Conservation (phyloP, 2,113 vertebrate genomes). For the Pterophyllum scalare region DNA sequence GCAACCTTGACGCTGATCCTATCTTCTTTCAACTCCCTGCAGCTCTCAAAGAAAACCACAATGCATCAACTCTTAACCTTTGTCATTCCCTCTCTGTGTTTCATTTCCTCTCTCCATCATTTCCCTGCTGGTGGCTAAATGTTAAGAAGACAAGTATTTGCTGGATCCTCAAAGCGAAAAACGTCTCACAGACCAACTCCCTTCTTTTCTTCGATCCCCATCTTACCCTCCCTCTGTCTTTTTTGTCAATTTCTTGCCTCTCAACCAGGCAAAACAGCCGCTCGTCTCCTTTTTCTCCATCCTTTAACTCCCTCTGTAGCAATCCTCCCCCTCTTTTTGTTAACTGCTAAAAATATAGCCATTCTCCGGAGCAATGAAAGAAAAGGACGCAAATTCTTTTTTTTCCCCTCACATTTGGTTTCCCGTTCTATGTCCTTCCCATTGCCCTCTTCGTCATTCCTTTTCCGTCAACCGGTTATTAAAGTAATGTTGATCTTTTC, state of each 20-base stretch:
- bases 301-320: not conserved
- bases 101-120: conserved; percentile 22
- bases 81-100: conserved; percentile 11
- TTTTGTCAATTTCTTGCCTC: not conserved
- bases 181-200: conserved; percentile 20
- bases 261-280: not conserved
- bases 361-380: conserved; percentile 30
- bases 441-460: not conserved
- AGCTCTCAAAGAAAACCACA: conserved; percentile 26
- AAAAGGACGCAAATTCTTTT: conserved; percentile 27
- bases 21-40: conserved; percentile 13
- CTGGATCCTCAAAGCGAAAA: conserved; percentile 33
- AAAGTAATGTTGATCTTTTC: not conserved
- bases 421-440: not conserved
- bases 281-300: not conserved
- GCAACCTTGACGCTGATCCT: conserved; percentile 19
- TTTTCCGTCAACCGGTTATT: conserved; percentile 16
- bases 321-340: not conserved
- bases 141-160: conserved; percentile 35
- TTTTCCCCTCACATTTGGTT: conserved; percentile 9
- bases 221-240: not conserved
- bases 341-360: conserved; percentile 33
- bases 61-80: conserved; percentile 23
- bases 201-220: not conserved
- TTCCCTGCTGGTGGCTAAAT: conserved; percentile 24